Evolutionary conservation across 2,888 invertebrate species (phyloP).

Genomic region (Carabus problematicus): DNA sequence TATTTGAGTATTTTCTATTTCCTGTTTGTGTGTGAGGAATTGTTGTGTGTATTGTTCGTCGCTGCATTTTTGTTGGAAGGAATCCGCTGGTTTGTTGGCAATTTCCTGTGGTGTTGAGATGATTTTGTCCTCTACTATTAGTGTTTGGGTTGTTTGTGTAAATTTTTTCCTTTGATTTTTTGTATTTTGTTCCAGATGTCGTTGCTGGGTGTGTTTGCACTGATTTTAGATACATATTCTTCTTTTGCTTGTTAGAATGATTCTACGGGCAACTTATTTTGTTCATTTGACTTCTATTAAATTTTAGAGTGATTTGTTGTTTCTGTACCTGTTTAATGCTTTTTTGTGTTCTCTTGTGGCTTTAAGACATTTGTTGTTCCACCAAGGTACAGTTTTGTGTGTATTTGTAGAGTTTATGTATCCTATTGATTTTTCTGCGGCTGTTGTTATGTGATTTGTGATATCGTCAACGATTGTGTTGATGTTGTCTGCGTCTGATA

Average conservation of each 20-base stretch:
- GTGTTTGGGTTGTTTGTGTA: conserved; percentile 1
- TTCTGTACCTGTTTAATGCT: conserved; percentile 20
- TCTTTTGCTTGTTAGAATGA: not conserved
- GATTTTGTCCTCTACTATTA: not conserved
- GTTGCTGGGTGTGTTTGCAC: not conserved
- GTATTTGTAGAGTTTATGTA: no score
- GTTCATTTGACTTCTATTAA: not conserved
- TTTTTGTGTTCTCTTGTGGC: conserved; percentile 22
- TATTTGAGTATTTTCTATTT: not conserved
- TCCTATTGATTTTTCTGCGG: no score
- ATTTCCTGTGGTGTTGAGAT: not conserved
- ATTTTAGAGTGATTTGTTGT: not conserved
- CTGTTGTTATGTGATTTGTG: no score
- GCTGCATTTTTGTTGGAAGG: not conserved
- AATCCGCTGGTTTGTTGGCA: not conserved
- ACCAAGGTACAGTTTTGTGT: conserved; percentile 23
- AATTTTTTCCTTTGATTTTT: conserved; percentile 14
- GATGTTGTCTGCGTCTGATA: no score
- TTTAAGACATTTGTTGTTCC: conserved; percentile 38
- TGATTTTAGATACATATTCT: conserved; percentile 13
- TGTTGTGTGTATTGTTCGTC: conserved; percentile 1
- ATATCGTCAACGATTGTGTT: no score
- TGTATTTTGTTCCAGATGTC: conserved; percentile 20
- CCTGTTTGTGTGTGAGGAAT: not conserved
- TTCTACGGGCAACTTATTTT: not conserved